phyloP scores from a whole-genome alignment of 1,140 invertebrate species.

The Cydia splendana region DNA sequence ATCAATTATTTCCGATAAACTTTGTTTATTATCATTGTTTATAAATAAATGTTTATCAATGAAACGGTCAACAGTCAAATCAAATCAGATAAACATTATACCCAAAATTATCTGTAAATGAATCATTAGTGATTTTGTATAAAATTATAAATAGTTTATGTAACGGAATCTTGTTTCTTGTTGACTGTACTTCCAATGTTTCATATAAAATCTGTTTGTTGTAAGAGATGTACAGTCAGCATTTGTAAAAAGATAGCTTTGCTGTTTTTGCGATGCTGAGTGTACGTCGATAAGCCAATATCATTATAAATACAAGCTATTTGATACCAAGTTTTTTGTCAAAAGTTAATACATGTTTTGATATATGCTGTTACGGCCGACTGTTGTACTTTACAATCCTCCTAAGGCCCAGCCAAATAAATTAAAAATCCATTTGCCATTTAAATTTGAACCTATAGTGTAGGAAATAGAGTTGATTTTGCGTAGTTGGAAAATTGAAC shows the following conservation, averaged over 20 bases:
- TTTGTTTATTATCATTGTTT: too few species aligned
- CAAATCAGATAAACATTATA: not conserved
- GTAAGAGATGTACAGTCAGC: not conserved
- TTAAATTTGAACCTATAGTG: too few species aligned
- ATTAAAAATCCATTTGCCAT: too few species aligned
- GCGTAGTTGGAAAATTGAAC: too few species aligned
- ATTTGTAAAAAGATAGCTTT: not conserved
- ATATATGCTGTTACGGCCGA: too few species aligned
- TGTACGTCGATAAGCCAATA: not conserved
- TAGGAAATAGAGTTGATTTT: too few species aligned
- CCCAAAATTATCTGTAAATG: slow-evolving; percentile 4
- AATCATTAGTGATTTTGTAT: slow-evolving; percentile 4
- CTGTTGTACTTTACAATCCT: too few species aligned
- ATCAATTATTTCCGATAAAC: too few species aligned
- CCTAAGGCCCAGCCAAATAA: too few species aligned
- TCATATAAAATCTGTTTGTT: not conserved
- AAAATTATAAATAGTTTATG: slow-evolving; percentile 12
- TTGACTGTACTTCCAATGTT: not conserved
- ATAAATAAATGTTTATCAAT: too few species aligned
- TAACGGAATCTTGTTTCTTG: slow-evolving; percentile 3
- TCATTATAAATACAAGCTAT: not conserved
- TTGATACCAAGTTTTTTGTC: not conserved
- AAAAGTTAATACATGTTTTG: too few species aligned
- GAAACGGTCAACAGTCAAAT: not conserved
- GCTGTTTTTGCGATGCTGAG: not conserved